Evolutionary conservation across 2,797 vertebrate species (phyloP).

Genomic region (Oryzias sinensis): DNA sequence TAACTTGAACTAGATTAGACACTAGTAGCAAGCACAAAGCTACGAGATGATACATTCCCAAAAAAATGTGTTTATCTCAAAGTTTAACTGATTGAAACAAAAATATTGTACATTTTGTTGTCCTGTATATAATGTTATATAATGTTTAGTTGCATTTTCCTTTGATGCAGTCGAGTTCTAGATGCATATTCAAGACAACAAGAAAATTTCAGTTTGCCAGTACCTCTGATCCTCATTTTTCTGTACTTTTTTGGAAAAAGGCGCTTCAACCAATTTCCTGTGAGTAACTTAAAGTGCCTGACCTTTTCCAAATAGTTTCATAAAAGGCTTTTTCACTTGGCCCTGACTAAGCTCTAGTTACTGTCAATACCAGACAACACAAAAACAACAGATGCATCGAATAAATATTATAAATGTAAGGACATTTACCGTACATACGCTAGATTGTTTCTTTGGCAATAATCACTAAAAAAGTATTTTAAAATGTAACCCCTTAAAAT

Average conservation of each 20-base stretch:
- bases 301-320: background rate
- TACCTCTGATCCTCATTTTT: no score
- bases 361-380: conserved; percentile 4
- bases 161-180: no score
- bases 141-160: no score
- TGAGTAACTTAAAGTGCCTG: background rate
- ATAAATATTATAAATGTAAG: no score
- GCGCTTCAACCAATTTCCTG: background rate
- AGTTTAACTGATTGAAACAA: no score
- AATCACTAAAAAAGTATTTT: background rate
- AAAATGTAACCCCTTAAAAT: no score
- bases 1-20: conserved; percentile 58
- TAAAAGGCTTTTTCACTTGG: background rate
- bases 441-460: background rate
- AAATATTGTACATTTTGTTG: no score
- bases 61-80: no score
- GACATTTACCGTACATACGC: no score
- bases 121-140: no score
- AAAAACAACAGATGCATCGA: background rate
- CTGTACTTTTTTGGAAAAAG: background rate
- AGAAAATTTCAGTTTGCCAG: no score
- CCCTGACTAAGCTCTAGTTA: conserved; percentile 1
- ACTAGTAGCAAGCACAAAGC: conserved; percentile 23
- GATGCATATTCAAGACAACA: no score
- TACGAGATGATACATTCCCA: background rate